Conservation (phyloP, 2,888 invertebrate species). For the Strigamia maritima region DNA sequence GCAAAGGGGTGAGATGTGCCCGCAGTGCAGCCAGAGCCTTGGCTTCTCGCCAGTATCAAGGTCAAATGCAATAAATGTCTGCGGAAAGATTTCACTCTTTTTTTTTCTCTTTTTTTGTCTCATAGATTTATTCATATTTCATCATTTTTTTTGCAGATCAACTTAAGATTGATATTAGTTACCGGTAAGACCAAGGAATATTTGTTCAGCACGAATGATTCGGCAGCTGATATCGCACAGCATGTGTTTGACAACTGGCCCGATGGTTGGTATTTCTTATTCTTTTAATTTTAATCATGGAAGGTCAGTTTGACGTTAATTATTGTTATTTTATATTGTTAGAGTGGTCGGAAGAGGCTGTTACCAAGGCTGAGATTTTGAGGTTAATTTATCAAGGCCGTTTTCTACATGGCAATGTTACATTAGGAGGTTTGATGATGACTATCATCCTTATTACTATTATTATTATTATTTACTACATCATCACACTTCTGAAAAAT, state of each 20-base stretch:
- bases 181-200: conserved; percentile 99
- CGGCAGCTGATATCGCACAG: conserved; percentile 97
- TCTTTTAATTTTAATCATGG: background rate
- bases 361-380: conserved; percentile 93
- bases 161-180: conserved; percentile 95
- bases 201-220: conserved; percentile 92
- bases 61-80: background rate
- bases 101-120: background rate
- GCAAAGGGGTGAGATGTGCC: conserved; percentile 21
- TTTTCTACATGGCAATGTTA: conserved; percentile 98
- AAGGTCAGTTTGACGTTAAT: background rate
- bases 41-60: conserved; percentile 9
- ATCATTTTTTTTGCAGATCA: conserved; percentile 66
- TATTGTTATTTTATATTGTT: conserved; percentile 48
- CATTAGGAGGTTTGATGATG: conserved; percentile 65
- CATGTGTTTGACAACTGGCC: conserved; percentile 99
- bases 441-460: background rate
- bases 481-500: no score
- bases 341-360: conserved; percentile 96
- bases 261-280: conserved; percentile 65
- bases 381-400: conserved; percentile 99
- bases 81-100: background rate
- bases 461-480: no score
- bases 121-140: background rate
- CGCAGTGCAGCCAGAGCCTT: conserved; percentile 5